Evolutionary conservation across 2,797 vertebrate species (phyloP).

Genomic region (Distichodus sexfasciatus): DNA sequence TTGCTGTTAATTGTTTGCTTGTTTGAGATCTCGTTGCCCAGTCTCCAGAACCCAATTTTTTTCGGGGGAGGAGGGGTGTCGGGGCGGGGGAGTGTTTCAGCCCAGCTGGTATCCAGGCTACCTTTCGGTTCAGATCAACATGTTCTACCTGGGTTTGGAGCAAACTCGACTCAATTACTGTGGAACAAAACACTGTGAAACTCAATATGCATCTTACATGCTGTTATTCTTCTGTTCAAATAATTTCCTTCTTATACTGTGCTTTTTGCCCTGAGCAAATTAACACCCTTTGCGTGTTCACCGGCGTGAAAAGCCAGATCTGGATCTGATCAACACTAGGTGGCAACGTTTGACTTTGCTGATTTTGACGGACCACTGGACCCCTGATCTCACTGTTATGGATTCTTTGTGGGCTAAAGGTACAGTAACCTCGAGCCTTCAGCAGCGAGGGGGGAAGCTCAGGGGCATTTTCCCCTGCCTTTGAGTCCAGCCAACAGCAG

Average conservation of each 20-base stretch:
- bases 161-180: constrained; percentile 54
- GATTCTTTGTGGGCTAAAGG: constrained; percentile 63
- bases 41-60: constrained; percentile 50
- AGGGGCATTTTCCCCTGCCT: constrained; percentile 17
- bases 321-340: constrained; percentile 54
- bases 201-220: constrained; percentile 36
- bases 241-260: constrained; percentile 61
- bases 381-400: constrained; percentile 56
- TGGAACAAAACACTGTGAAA: constrained; percentile 62
- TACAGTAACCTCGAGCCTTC: constrained; percentile 54
- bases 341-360: constrained; percentile 56
- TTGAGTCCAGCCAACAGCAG: constrained; percentile 23
- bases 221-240: constrained; percentile 58
- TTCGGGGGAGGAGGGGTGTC: no score
- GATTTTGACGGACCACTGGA: constrained; percentile 13
- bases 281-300: constrained; percentile 50
- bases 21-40: constrained; percentile 46
- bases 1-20: constrained; percentile 38
- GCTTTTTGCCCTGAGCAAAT: constrained; percentile 50
- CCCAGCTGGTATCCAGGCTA: constrained; percentile 52
- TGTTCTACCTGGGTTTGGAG: constrained; percentile 50
- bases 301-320: constrained; percentile 53
- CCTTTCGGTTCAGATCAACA: constrained; percentile 49
- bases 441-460: constrained; percentile 38
- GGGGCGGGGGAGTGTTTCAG: constrained; percentile 35